Evolutionary conservation across 2,113 vertebrate genomes (phyloP).

Genomic region (Osmerus mordax): DNA sequence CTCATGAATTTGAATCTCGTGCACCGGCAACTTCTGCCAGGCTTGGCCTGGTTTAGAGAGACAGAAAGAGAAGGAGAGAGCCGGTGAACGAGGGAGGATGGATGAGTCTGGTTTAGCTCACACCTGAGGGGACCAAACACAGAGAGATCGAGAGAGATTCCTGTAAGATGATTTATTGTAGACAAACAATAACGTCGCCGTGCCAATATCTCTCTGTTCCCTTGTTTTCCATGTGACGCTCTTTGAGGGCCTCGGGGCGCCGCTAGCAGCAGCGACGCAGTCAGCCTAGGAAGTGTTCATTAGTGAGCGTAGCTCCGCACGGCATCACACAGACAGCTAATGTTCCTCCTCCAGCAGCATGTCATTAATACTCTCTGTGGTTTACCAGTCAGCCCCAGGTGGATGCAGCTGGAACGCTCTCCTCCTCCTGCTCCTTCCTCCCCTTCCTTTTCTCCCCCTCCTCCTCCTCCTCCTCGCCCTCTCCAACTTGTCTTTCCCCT

Average conservation of each 20-base stretch:
- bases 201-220: too few relatives aligned
- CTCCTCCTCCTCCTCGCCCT: too few relatives aligned
- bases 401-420: neutral
- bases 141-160: neutral
- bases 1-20: neutral
- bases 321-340: neutral
- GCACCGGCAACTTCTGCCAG: neutral
- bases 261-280: neutral
- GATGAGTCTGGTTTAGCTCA: neutral
- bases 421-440: neutral
- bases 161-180: neutral
- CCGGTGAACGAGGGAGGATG: neutral
- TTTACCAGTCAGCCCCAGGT: neutral
- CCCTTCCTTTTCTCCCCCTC: neutral
- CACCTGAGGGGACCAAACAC: neutral
- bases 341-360: neutral
- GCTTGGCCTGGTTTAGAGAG: neutral
- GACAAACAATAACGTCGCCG: neutral
- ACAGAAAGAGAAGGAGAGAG: neutral
- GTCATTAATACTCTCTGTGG: neutral
- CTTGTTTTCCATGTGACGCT: too few relatives aligned
- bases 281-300: neutral
- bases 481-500: too few relatives aligned
- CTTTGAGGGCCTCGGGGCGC: neutral
- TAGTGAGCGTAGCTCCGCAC: neutral